These are phyloP conservation scores for Petrocephalus schoutedeni DNA, from an alignment of 2,797 vertebrate species.

Conservation along the genomic window DNA sequence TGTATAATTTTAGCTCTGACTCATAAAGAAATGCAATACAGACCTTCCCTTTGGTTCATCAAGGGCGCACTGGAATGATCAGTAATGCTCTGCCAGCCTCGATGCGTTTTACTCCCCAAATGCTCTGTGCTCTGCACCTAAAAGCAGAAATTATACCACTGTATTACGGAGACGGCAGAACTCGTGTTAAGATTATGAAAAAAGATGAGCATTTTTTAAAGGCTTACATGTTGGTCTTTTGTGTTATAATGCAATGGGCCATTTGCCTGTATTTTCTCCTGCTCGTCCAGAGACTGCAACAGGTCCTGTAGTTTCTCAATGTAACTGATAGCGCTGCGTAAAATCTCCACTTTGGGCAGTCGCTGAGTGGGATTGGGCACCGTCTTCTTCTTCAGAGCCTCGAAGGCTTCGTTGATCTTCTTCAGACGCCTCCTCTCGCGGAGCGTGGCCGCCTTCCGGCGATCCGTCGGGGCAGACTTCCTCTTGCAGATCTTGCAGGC, in stretches of 20 bases:
- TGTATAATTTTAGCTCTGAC: background rate
- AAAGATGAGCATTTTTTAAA: background rate
- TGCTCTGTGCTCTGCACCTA: slow-evolving; percentile 67
- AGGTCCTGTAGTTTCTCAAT: slow-evolving; percentile 91
- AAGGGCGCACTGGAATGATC: slow-evolving; percentile 79
- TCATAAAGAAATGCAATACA: slow-evolving; percentile 16
- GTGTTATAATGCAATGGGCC: slow-evolving; percentile 61
- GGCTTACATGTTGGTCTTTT: slow-evolving; percentile 58
- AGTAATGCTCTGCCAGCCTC: slow-evolving; percentile 71
- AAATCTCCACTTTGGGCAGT: slow-evolving; percentile 96
- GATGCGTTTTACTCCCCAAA: slow-evolving; percentile 73
- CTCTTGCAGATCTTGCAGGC: slow-evolving; percentile 96
- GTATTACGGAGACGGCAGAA: background rate
- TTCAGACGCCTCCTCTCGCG: slow-evolving; percentile 86
- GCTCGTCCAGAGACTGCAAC: slow-evolving; percentile 83
- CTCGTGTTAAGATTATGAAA: background rate
- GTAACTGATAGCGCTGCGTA: slow-evolving; percentile 94
- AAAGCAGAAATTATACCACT: slow-evolving; percentile 29
- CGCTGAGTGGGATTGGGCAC: slow-evolving; percentile 93
- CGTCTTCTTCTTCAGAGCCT: slow-evolving; percentile 87
- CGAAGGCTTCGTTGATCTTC: slow-evolving; percentile 99
- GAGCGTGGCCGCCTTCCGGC: slow-evolving; percentile 91
- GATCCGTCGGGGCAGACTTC: slow-evolving; percentile 85
- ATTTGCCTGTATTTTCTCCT: slow-evolving; percentile 71
- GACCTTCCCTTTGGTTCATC: slow-evolving; percentile 77